phyloP scores from a whole-genome alignment of 2,888 invertebrate genomes.

The Galerucella calmariensis region DNA sequence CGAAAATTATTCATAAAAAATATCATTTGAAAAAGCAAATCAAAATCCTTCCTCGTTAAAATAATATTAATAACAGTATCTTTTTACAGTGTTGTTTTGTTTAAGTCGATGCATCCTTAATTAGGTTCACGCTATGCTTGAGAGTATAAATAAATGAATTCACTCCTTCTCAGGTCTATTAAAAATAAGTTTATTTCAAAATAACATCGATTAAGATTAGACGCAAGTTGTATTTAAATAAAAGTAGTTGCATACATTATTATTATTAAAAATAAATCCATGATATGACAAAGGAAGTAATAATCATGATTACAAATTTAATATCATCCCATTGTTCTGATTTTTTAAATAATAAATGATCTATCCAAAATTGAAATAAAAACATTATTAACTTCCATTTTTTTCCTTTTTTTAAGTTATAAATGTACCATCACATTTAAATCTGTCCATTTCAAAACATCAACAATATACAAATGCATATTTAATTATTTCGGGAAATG shows the following conservation, averaged over 20 bases:
- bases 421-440: too few species aligned
- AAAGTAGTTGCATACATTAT: too few species aligned
- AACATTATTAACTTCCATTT: background rate
- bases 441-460: too few species aligned
- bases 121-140: conserved; percentile 9
- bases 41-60: conserved; percentile 48
- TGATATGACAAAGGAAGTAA: background rate
- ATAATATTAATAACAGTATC: conserved; percentile 56
- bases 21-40: conserved; percentile 41
- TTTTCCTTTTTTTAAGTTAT: too few species aligned
- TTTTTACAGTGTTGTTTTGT: conserved; percentile 49
- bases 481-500: too few species aligned
- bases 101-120: conserved; percentile 36
- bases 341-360: background rate
- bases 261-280: background rate
- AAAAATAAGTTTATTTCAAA: background rate
- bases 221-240: too few species aligned
- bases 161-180: background rate
- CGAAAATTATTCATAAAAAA: too few species aligned
- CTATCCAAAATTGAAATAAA: background rate
- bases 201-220: conserved; percentile 8
- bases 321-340: background rate
- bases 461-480: too few species aligned
- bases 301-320: background rate
- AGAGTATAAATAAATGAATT: background rate